phyloP scores from a whole-genome alignment of 2,797 vertebrate genomes.

The Microctenopoma stevenorrisi region DNA sequence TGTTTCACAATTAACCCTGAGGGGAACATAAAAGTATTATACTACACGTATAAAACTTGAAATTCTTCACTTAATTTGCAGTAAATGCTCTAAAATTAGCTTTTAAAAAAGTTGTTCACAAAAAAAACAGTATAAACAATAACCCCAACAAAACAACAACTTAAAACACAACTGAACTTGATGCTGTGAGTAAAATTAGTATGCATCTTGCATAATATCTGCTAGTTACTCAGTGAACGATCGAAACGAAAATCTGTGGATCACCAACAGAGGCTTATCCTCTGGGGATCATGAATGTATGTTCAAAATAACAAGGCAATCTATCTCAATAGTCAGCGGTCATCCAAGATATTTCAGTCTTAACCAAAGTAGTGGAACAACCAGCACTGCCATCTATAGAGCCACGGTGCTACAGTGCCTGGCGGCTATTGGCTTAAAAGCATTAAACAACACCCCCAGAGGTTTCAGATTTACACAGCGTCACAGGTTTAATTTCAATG shows the following conservation, averaged over 20 bases:
- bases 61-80: no score
- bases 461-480: slow-evolving; percentile 50
- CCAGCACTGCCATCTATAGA: neutral
- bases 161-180: no score
- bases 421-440: slow-evolving; percentile 18
- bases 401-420: neutral
- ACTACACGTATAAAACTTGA: no score
- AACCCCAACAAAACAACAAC: no score
- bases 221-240: no score
- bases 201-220: neutral
- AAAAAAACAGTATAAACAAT: no score
- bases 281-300: neutral
- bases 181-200: no score
- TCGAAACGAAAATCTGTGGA: neutral
- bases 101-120: no score
- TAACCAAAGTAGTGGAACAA: neutral
- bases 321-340: neutral
- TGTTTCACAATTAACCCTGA: no score
- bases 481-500: slow-evolving; percentile 44
- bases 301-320: slow-evolving; percentile 13
- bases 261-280: neutral
- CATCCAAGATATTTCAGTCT: slow-evolving; percentile 8
- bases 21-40: no score
- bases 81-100: no score
- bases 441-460: slow-evolving; percentile 27